Evolutionary conservation across 2,113 vertebrate species (phyloP), one percentile per base, ranked within the genome.

Genomic region (Menidia beryllina): DNA sequence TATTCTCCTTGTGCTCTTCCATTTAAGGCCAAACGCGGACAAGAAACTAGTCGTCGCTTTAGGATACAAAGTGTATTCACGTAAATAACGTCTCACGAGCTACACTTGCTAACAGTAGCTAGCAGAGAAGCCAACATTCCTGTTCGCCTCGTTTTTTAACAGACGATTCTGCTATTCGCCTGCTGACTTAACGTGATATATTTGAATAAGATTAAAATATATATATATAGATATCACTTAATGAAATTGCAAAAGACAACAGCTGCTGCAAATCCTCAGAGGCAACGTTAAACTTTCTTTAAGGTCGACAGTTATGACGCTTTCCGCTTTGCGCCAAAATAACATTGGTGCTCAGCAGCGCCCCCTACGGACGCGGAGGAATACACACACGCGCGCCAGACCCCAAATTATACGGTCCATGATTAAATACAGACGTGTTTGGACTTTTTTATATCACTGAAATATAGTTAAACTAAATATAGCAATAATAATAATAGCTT

Each of bases 1-100:
- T 82, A n/a, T 92, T 92, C 67, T 93, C 90, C 75, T 92, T 92
- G 72, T 89, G 90, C 36, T 93, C 92, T 39, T 91, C 90, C 92
- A 93, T 93, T 70, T 73, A 75, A 25, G 14, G 5, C 10, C 5
- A 14, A 39, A 36, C 19, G 21, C 14, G 24, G 45, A 26, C 27
- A 30, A 56, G 11, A 53, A 14, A 48, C 7, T 4, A 15, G 0
- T 26, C 1, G 0, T 3, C 21, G 15, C 13, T 14, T 49, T 36
- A 15, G 14, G 55, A 65, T 45, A 57, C 0, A 60, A 50, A 10
- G 13, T 65, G 21, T 51, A 64, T 21, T 15, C 15, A 15, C 14
- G 8, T 19, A 7, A 47, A 52, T 8, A 50, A 13, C 7, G 19
- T 12, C 4, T 1, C 10, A 21, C 19, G 50, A 56, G 69, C 75